Evolutionary conservation across 2,888 invertebrate genomes (phyloP).

Genomic region (Apamea epomidion): DNA sequence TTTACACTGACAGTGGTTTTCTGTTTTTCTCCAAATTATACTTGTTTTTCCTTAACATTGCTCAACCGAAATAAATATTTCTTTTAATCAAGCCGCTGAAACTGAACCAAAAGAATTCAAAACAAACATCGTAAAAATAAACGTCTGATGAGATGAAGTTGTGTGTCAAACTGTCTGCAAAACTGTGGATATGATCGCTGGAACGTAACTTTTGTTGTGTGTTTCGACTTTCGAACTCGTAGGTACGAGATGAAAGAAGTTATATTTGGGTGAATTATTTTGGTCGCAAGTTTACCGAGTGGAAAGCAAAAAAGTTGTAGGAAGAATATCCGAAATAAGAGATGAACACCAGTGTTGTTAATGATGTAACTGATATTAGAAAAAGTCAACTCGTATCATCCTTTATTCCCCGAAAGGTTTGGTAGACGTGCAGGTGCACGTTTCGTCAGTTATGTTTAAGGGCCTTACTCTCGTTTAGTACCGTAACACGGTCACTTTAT

Average conservation of each 20-base stretch:
- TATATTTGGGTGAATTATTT: constrained; percentile 59
- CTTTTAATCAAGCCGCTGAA: constrained; percentile 75
- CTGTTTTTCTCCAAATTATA: constrained; percentile 64
- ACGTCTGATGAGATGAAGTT: constrained; percentile 65
- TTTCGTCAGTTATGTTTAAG: background rate
- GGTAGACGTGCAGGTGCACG: background rate
- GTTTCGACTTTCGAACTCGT: constrained; percentile 56
- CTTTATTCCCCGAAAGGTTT: background rate
- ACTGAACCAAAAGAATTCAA: constrained; percentile 72
- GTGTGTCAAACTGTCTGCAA: constrained; percentile 67
- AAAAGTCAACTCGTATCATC: background rate
- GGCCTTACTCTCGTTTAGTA: too few species aligned
- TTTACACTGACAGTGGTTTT: constrained; percentile 68
- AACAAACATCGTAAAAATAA: constrained; percentile 80
- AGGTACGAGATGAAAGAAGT: constrained; percentile 54
- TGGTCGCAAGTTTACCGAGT: constrained; percentile 28
- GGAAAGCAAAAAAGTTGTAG: background rate
- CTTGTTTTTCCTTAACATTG: constrained; percentile 61
- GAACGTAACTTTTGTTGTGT: constrained; percentile 63
- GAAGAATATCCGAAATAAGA: background rate
- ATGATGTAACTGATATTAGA: background rate
- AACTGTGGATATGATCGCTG: constrained; percentile 65
- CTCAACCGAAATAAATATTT: constrained; percentile 63
- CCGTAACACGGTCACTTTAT: too few species aligned
- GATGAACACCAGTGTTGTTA: background rate